Percentiles rank a stretch among this genome's conserved stretches.
phyloP scores from a whole-genome alignment of 2,888 invertebrate species.

The Chrysolina haemoptera region DNA sequence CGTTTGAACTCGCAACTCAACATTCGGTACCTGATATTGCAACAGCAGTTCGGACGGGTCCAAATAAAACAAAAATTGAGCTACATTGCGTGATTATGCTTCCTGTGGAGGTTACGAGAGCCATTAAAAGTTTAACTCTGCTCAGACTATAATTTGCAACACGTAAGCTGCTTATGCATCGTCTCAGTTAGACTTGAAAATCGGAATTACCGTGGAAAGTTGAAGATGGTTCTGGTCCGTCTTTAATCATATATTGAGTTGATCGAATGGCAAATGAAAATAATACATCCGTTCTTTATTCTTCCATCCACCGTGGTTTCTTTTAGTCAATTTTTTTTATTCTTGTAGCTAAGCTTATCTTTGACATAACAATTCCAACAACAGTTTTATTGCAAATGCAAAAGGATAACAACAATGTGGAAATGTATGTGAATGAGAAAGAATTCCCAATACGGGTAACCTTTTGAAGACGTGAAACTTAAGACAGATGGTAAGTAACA shows the following conservation, averaged over 20 bases:
- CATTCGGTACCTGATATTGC: constrained; percentile 26
- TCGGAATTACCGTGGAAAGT: background rate
- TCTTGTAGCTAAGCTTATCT: too few species aligned
- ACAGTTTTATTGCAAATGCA: too few species aligned
- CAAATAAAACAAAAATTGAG: constrained; percentile 28
- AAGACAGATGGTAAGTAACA: too few species aligned
- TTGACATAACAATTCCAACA: too few species aligned
- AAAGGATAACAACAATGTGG: too few species aligned
- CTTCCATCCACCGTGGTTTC: too few species aligned
- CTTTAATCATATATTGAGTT: background rate
- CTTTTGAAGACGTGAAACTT: too few species aligned
- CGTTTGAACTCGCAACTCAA: background rate
- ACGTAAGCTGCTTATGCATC: constrained; percentile 54
- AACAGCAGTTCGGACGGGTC: constrained; percentile 24
- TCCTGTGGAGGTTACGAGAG: constrained; percentile 53
- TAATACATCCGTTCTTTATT: too few species aligned
- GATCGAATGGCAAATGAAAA: background rate
- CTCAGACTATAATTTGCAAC: constrained; percentile 55
- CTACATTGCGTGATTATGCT: constrained; percentile 53
- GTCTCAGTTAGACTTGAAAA: constrained; percentile 33
- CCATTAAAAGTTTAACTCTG: constrained; percentile 56
- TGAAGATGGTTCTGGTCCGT: background rate
- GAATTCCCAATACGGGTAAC: too few species aligned
- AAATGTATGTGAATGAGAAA: too few species aligned
- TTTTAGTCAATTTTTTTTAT: too few species aligned